Evolutionary conservation across 2,113 vertebrate species (phyloP).

Genomic region (Cololabis saira): DNA sequence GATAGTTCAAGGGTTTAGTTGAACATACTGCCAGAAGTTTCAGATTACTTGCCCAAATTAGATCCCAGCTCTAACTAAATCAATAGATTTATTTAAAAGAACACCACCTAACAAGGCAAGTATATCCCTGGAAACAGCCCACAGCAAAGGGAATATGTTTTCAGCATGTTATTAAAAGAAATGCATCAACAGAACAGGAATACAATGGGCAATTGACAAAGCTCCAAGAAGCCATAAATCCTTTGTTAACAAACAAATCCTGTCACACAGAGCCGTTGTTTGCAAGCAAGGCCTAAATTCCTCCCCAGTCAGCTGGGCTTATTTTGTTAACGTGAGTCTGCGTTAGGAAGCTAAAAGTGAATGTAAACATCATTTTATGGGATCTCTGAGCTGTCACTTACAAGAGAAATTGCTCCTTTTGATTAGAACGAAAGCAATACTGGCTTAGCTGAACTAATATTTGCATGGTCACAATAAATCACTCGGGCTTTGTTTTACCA

Average conservation of each 20-base stretch:
- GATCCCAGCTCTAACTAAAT: slow-evolving; percentile 21
- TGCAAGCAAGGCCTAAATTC: slow-evolving; percentile 70
- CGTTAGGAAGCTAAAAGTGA: slow-evolving; percentile 53
- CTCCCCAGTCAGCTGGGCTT: slow-evolving; percentile 63
- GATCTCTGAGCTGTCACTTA: slow-evolving; percentile 68
- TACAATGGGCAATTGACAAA: slow-evolving; percentile 77
- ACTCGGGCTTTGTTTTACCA: slow-evolving; percentile 68
- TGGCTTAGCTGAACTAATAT: slow-evolving; percentile 80
- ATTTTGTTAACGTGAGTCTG: slow-evolving; percentile 62
- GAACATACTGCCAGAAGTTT: background rate
- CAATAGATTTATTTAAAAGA: slow-evolving; percentile 58
- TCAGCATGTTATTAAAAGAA: slow-evolving; percentile 68
- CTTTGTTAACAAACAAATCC: slow-evolving; percentile 70
- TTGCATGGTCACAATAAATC: slow-evolving; percentile 73
- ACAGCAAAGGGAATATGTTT: slow-evolving; percentile 50
- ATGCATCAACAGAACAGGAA: slow-evolving; percentile 54
- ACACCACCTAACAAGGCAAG: slow-evolving; percentile 50
- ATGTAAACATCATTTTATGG: slow-evolving; percentile 71
- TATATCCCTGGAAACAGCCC: slow-evolving; percentile 40
- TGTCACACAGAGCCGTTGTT: slow-evolving; percentile 46
- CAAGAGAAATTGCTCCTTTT: slow-evolving; percentile 52
- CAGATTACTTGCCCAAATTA: slow-evolving; percentile 27
- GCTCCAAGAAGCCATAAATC: slow-evolving; percentile 71
- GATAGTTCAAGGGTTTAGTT: slow-evolving; percentile 1
- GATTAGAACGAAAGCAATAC: slow-evolving; percentile 68